A percentile compares a stretch with the other conserved stretches of the same genome.
Evolutionary conservation across 2,888 invertebrate genomes (phyloP).

Genomic region (Hetaerina titia): DNA sequence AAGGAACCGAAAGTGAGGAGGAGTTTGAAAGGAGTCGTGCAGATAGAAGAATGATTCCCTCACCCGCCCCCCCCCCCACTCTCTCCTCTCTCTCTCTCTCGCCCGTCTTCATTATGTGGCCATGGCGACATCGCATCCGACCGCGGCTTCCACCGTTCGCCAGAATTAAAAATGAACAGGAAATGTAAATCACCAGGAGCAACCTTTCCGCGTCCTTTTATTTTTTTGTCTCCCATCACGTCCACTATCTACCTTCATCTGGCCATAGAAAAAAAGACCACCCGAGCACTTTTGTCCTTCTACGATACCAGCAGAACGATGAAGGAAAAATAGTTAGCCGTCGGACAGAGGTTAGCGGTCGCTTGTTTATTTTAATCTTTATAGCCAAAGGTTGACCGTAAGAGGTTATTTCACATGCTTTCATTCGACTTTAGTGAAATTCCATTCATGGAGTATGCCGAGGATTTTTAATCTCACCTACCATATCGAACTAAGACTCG

Average conservation of each 20-base stretch:
- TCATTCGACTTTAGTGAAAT: no score
- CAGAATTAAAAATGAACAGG: conserved; percentile 51
- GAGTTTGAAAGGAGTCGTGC: neutral
- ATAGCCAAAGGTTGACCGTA: neutral
- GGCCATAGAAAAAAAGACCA: neutral
- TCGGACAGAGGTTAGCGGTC: neutral
- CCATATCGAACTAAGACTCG: neutral
- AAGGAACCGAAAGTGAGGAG: neutral
- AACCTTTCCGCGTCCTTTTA: neutral
- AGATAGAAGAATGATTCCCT: neutral
- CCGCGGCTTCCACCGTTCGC: conserved; percentile 9
- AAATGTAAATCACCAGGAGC: conserved; percentile 46
- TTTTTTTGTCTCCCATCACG: neutral
- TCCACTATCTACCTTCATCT: neutral
- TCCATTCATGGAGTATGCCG: neutral
- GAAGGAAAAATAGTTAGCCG: neutral
- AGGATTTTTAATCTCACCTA: neutral
- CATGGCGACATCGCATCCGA: neutral
- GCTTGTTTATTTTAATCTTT: neutral
- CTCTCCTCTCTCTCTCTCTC: no score
- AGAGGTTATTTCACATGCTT: neutral
- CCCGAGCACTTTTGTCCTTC: neutral
- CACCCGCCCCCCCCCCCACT: neutral
- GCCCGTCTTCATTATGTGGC: conserved; percentile 42
- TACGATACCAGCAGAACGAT: neutral